Evolutionary conservation across 2,888 invertebrate genomes (phyloP), one percentile per base, ranked within the genome.

Genomic region (Taphrorychus bicolor): DNA sequence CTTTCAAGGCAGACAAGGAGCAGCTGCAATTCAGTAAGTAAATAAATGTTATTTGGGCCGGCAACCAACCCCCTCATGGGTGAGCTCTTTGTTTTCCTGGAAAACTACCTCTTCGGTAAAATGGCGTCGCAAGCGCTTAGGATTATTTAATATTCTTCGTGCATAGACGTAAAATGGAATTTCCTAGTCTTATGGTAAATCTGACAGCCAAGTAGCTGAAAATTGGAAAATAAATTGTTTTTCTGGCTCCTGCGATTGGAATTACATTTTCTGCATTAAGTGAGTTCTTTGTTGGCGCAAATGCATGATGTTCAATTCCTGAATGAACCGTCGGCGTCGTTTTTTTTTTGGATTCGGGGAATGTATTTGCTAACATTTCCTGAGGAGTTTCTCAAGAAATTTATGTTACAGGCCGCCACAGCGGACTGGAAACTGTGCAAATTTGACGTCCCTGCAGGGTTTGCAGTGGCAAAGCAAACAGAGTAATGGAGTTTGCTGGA

Each of bases 141-240:
- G 24, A 56, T 61, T 62, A 62, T 48, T 56, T 54, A 62, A 62
- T 56, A 56, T 62, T 53, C 23, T 18, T 48, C 42, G 18, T 21
- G 32, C 56, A n/a, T 48, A 54, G 54, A 24, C 18, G 56, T 14
- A 56, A 56, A 56, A 62, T 62, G 45, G 32, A 61, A 62, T 19
- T 56, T 56, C 41, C 16, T 32, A 54, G n/a, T 14, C 48, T 23
- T 56, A 54, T 23, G 54, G 32, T 32, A 54, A 54, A 54, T 54
- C 32, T 32, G 54, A 54, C 54, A 54, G n/a, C 32, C 32, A 54
- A 54, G 24, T 24, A 16, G n/a, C 19, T 17, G 51, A 51, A 54
- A 54, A 54, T 54, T 54, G 54, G 32, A 54, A 32, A 54, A 32
- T 54, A 54, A 24, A 23, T 24, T 22, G 54, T 32, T 32, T 51